phyloP scores from a whole-genome alignment of 2,113 vertebrate genomes.

The Saccopteryx bilineata region DNA sequence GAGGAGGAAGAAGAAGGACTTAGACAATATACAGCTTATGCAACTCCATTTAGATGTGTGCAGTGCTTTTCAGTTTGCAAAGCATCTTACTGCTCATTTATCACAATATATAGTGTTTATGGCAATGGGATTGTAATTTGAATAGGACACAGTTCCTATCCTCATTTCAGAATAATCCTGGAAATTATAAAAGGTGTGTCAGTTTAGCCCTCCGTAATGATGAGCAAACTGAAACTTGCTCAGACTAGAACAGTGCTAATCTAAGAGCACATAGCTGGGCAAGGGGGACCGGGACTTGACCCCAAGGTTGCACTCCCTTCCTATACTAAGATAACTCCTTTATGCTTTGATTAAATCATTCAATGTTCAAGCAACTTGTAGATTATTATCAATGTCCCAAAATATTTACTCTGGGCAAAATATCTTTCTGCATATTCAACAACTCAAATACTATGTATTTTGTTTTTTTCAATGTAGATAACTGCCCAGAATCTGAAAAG shows the following conservation, averaged over 20 bases:
- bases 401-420: background rate
- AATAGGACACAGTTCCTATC: background rate
- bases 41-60: background rate
- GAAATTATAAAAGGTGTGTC: background rate
- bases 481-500: slow-evolving; percentile 11
- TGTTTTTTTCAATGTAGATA: background rate
- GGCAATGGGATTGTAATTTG: background rate
- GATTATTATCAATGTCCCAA: background rate
- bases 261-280: background rate
- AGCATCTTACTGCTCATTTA: background rate
- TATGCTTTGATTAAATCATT: background rate
- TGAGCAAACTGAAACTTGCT: slow-evolving; percentile 1
- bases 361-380: background rate
- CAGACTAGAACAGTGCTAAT: background rate
- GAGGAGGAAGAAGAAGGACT: background rate
- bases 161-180: background rate
- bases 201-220: background rate
- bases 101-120: background rate
- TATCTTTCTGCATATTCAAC: background rate
- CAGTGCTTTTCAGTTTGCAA: background rate
- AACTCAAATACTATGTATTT: background rate
- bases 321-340: background rate
- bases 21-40: background rate
- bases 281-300: background rate
- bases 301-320: background rate